Conservation (phyloP, 2,797 vertebrate genomes). For the Thripadectes ignobilis region DNA sequence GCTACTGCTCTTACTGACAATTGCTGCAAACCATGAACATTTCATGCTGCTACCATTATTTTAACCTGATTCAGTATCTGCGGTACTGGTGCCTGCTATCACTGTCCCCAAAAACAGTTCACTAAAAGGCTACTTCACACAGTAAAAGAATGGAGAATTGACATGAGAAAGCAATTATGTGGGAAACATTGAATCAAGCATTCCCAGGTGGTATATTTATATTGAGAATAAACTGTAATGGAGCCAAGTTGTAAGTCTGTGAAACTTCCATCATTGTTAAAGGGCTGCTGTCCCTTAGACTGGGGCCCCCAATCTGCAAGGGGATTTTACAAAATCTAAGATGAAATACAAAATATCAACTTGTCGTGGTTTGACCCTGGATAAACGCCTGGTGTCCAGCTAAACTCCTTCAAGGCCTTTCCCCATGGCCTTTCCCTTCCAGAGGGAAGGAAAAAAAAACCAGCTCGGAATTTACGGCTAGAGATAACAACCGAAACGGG, state of each 20-base stretch:
- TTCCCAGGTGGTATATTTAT: constrained; percentile 72
- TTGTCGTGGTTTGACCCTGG: too few relatives aligned
- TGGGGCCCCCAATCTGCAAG: neutral
- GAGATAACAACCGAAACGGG: too few relatives aligned
- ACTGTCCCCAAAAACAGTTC: neutral
- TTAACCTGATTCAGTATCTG: neutral
- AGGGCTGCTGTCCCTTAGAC: constrained; percentile 21
- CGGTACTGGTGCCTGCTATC: neutral
- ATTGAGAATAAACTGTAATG: constrained; percentile 46
- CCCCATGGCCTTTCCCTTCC: too few relatives aligned
- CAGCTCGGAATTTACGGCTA: too few relatives aligned
- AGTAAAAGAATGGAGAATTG: constrained; percentile 21
- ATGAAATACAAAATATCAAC: neutral
- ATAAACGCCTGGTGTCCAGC: too few relatives aligned
- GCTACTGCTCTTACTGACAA: neutral
- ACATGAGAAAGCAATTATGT: constrained; percentile 69
- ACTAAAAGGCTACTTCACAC: constrained; percentile 8
- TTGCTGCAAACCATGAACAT: neutral
- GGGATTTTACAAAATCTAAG: neutral
- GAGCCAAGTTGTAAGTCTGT: constrained; percentile 59
- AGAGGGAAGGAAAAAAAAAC: too few relatives aligned
- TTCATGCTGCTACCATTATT: neutral
- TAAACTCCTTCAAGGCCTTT: too few relatives aligned
- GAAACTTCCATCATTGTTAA: constrained; percentile 57
- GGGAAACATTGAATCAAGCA: constrained; percentile 55